phyloP scores from a whole-genome alignment of 2,113 vertebrate species.

The Passer montanus region DNA sequence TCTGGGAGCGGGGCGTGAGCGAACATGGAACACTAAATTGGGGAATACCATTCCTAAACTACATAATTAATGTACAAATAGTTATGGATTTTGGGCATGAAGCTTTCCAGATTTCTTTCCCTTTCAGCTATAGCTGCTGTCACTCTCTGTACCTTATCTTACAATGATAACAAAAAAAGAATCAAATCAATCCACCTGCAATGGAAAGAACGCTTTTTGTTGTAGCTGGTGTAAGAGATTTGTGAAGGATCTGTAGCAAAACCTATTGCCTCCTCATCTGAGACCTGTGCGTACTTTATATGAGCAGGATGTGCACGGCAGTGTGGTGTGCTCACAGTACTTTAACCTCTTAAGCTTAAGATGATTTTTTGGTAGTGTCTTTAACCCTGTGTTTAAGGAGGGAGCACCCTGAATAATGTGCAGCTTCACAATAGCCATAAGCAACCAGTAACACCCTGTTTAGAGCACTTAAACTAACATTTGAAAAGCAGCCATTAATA shows the following conservation, averaged over 20 bases:
- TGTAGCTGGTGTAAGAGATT: background rate
- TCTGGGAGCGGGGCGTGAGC: fast-evolving
- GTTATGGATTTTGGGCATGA: background rate
- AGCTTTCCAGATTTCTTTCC: background rate
- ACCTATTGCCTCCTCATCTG: background rate
- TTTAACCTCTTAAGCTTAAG: background rate
- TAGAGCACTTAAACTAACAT: background rate
- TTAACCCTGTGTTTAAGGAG: background rate
- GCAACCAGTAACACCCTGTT: background rate
- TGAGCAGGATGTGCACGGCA: background rate
- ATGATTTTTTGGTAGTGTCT: background rate
- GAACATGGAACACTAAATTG: fast-evolving
- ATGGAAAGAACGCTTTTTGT: background rate
- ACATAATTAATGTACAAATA: background rate
- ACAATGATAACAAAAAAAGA: background rate
- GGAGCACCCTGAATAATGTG: background rate
- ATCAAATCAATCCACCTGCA: background rate
- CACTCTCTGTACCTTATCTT: background rate
- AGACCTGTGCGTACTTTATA: background rate
- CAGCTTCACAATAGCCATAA: background rate
- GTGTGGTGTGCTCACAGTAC: background rate
- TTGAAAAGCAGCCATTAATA: background rate
- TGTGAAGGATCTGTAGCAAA: background rate
- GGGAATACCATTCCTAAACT: background rate
- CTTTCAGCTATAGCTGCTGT: background rate